phyloP scores from a whole-genome alignment of 2,888 invertebrate genomes.

The Ophion obscuratus region DNA sequence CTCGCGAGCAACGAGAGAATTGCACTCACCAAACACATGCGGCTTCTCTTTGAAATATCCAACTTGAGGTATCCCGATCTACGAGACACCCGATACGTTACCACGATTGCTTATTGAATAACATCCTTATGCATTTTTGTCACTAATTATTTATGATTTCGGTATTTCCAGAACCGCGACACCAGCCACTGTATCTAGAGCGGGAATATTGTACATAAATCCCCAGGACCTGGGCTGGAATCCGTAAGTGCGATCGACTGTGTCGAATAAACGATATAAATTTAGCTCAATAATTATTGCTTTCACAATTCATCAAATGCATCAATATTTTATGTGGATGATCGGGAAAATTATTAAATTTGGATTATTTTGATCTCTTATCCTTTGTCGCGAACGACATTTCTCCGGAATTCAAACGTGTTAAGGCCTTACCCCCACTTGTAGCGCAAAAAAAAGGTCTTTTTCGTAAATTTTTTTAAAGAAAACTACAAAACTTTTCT shows the following conservation, averaged over 20 bases:
- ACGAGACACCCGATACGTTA: background rate
- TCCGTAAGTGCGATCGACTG: slow-evolving; percentile 87
- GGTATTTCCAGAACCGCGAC: slow-evolving; percentile 90
- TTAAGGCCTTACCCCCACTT: too few relatives aligned
- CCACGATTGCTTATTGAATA: too few relatives aligned
- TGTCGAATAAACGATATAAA: background rate
- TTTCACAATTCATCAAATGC: too few relatives aligned
- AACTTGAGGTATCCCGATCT: slow-evolving; percentile 85
- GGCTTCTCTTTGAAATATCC: slow-evolving; percentile 96
- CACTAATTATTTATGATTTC: background rate
- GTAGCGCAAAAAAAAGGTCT: too few relatives aligned
- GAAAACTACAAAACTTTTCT: too few relatives aligned
- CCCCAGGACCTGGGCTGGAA: slow-evolving; percentile 97
- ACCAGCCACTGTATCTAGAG: slow-evolving; percentile 97
- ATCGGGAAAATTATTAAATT: too few relatives aligned
- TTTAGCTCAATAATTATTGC: too few relatives aligned
- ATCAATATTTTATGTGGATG: too few relatives aligned
- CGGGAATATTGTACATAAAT: slow-evolving; percentile 97
- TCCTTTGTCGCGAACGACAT: too few relatives aligned
- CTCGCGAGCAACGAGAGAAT: slow-evolving; percentile 97
- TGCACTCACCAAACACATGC: slow-evolving; percentile 94
- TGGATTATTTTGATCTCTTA: too few relatives aligned
- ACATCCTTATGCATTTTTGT: background rate
- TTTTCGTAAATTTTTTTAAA: too few relatives aligned
- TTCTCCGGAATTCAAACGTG: too few relatives aligned